Percentiles rank a stretch among this genome's conserved stretches.
Conservation (phyloP, 2,113 vertebrate species). For the Arvicanthis niloticus region DNA sequence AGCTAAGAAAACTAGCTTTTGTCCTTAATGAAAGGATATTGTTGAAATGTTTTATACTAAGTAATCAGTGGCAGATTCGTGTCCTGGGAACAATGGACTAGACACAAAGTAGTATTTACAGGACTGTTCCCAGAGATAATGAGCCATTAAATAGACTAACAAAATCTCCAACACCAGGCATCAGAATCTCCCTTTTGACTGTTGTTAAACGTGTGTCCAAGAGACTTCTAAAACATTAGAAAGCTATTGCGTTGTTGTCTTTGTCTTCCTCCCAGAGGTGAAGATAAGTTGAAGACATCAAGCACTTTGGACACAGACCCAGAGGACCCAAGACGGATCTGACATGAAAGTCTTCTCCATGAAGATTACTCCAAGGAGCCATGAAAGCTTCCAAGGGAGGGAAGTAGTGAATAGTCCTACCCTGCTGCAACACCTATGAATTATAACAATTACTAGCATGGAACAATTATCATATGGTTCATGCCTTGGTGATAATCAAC, state of each 20-base stretch:
- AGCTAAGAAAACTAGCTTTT: neutral
- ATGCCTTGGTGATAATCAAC: neutral
- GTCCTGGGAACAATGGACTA: neutral
- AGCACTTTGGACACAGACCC: neutral
- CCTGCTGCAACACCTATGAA: neutral
- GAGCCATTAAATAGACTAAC: neutral
- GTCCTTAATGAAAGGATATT: neutral
- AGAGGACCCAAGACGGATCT: neutral
- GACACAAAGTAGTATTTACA: neutral
- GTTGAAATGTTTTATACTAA: neutral
- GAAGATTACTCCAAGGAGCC: neutral
- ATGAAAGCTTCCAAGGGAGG: neutral
- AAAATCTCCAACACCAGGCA: neutral
- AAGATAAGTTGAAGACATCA: neutral
- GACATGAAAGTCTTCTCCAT: neutral
- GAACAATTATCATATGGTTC: neutral
- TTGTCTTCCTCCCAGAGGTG: neutral
- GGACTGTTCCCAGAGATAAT: neutral
- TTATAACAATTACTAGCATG: neutral
- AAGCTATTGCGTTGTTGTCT: neutral
- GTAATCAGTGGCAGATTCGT: neutral
- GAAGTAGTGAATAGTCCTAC: neutral
- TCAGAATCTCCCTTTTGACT: neutral
- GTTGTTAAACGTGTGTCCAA: neutral
- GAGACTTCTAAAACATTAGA: neutral